Percentiles rank a stretch among this genome's conserved stretches.
These are phyloP conservation scores for Lepidochitona cinerea DNA, from an alignment of 2,888 invertebrate species.

Conservation along the genomic window DNA sequence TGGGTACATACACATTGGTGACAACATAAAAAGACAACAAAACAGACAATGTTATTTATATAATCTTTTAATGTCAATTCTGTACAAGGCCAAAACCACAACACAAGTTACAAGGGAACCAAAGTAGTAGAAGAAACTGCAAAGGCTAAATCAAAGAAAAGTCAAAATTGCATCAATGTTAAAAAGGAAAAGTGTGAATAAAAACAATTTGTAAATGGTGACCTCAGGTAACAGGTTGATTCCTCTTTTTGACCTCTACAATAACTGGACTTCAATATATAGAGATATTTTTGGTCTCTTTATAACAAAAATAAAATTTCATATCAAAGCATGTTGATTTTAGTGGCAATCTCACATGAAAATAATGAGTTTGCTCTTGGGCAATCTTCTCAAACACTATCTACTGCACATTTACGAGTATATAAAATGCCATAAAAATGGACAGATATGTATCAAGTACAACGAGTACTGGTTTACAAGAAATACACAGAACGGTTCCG, in stretches of 20 bases:
- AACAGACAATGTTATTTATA: background rate
- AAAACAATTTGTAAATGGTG: background rate
- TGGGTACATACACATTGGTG: no score
- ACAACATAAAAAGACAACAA: background rate
- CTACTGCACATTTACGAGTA: background rate
- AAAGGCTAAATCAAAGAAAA: background rate
- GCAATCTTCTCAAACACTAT: background rate
- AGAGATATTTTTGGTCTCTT: background rate
- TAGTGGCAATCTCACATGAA: background rate
- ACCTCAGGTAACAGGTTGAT: background rate
- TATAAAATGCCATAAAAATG: slow-evolving; percentile 8
- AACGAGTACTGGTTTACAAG: background rate
- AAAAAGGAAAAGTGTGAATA: background rate
- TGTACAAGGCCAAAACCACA: slow-evolving; percentile 6
- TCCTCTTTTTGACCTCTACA: background rate
- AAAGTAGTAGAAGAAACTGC: background rate
- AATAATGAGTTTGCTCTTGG: background rate
- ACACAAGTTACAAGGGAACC: background rate
- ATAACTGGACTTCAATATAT: background rate
- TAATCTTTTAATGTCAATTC: slow-evolving; percentile 1
- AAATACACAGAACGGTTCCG: background rate
- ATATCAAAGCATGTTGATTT: slow-evolving; percentile 8
- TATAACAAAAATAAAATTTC: slow-evolving; percentile 8
- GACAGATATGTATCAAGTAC: slow-evolving; percentile 1
- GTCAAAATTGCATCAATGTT: background rate